phyloP scores from a whole-genome alignment of 2,888 invertebrate genomes.

The Diarsia rubi region DNA sequence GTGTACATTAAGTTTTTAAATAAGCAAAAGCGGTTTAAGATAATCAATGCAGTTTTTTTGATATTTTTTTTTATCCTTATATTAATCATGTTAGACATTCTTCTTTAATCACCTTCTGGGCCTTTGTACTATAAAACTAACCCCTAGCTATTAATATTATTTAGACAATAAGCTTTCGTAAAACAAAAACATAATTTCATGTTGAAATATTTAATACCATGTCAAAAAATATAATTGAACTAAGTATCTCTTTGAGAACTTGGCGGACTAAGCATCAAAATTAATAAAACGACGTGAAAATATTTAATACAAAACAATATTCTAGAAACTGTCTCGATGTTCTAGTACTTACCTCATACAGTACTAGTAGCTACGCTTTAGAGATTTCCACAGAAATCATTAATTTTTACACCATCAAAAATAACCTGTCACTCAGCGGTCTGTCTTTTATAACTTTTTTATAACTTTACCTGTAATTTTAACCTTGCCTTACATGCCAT shows the following conservation, averaged over 20 bases:
- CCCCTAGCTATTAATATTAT: background rate
- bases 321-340: slow-evolving; percentile 2
- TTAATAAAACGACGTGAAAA: background rate
- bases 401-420: background rate
- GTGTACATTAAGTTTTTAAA: background rate
- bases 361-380: background rate
- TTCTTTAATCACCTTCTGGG: background rate
- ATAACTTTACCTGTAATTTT: background rate
- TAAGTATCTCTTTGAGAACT: slow-evolving; percentile 22
- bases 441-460: background rate
- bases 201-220: slow-evolving; percentile 5
- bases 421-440: background rate
- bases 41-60: background rate
- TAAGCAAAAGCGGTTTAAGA: background rate
- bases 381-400: background rate
- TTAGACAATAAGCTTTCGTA: background rate
- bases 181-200: background rate
- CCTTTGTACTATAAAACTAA: background rate
- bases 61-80: background rate
- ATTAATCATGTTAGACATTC: background rate
- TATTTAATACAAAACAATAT: background rate
- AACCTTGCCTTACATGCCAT: too few species aligned
- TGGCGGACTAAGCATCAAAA: background rate
- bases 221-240: background rate
- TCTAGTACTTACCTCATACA: background rate